Conservation (phyloP, 1,140 invertebrate genomes). For the Caenorhabditis latens region DNA sequence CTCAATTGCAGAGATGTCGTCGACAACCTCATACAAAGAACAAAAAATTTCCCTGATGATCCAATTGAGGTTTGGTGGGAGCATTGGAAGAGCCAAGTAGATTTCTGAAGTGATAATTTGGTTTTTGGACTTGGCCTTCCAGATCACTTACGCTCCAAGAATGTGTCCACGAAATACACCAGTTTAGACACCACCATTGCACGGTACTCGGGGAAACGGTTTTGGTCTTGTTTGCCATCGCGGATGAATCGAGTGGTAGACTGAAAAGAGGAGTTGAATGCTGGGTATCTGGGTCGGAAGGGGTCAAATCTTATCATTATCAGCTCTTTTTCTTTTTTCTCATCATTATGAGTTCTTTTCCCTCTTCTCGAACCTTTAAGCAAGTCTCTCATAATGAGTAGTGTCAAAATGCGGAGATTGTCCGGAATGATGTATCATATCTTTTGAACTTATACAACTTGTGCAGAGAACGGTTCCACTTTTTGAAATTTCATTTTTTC, state of each 20-base stretch:
- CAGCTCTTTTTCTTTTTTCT: no score
- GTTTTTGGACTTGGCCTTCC: no score
- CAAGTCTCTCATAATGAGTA: no score
- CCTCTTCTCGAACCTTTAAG: no score
- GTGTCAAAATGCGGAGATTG: no score
- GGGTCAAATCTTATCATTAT: neutral
- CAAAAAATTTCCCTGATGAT: constrained; percentile 23
- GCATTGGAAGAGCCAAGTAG: neutral
- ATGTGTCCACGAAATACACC: constrained; percentile 20
- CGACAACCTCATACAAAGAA: constrained; percentile 18
- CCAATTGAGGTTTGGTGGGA: constrained; percentile 35
- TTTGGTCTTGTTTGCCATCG: neutral
- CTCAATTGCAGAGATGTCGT: constrained; percentile 28
- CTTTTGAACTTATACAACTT: no score
- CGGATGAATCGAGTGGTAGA: neutral
- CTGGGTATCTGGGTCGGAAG: neutral
- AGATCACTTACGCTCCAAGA: constrained; percentile 14
- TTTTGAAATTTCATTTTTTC: no score
- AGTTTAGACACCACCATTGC: constrained; percentile 32
- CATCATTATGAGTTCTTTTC: no score
- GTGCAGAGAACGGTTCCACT: no score
- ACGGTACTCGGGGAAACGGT: neutral
- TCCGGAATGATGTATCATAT: no score
- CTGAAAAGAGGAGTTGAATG: neutral
- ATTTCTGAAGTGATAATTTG: neutral